A percentile compares a stretch with the other conserved stretches of the same genome.
Evolutionary conservation across 2,888 invertebrate genomes (phyloP).

Genomic region (Geotrupes spiniger): DNA sequence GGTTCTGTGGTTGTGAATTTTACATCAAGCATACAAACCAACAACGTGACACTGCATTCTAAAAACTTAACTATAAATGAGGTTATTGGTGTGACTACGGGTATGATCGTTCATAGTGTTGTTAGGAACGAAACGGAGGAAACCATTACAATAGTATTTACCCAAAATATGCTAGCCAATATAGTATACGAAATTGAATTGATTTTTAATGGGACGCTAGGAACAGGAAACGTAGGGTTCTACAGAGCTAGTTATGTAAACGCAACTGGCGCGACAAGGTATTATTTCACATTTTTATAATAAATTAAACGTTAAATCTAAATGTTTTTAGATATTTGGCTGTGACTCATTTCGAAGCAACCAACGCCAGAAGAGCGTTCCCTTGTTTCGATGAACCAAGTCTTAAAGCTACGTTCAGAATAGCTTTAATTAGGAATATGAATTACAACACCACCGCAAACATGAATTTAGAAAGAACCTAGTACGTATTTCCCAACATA

Average conservation of each 20-base stretch:
- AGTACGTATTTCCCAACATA: constrained; percentile 5
- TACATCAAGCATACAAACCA: constrained; percentile 1
- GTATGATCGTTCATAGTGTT: too few relatives aligned
- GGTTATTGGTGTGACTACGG: too few relatives aligned
- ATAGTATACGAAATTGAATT: constrained; percentile 7
- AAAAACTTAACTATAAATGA: constrained; percentile 3
- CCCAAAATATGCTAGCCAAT: neutral
- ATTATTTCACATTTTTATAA: too few relatives aligned
- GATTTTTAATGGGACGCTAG: constrained; percentile 6
- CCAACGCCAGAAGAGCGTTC: constrained; percentile 63
- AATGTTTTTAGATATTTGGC: constrained; percentile 7
- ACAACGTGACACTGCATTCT: constrained; percentile 21
- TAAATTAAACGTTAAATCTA: too few relatives aligned
- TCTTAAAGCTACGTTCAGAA: constrained; percentile 41
- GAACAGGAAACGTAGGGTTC: constrained; percentile 11
- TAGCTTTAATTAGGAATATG: constrained; percentile 42
- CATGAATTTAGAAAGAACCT: neutral
- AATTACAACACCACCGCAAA: constrained; percentile 14
- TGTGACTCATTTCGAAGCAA: constrained; percentile 19
- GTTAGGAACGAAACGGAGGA: constrained; percentile 1
- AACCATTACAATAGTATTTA: constrained; percentile 12
- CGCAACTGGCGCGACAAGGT: neutral
- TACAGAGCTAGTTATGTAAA: constrained; percentile 16
- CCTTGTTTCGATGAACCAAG: constrained; percentile 70
- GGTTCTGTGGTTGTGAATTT: constrained; percentile 20